These are phyloP conservation scores for Gastrophryne carolinensis DNA, from an alignment of 2,797 vertebrate genomes.

Conservation along the genomic window DNA sequence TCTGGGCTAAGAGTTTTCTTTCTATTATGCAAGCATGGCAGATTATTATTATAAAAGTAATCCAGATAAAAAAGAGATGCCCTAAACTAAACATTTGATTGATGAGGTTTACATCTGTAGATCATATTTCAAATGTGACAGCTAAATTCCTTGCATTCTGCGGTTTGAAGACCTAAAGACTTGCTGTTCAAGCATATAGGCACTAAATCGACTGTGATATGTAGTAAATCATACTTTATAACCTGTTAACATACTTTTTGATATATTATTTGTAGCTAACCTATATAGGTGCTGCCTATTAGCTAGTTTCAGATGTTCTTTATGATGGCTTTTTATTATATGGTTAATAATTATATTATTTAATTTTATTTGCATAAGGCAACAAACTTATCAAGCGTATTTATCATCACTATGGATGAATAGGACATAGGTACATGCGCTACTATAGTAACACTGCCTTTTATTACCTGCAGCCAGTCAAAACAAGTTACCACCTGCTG, in stretches of 20 bases:
- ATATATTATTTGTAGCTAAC: too few relatives aligned
- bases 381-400: too few relatives aligned
- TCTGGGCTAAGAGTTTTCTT: not conserved
- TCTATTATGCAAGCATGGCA: not conserved
- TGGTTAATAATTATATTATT: too few relatives aligned
- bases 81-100: not conserved
- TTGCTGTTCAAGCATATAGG: not conserved
- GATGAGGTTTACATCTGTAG: not conserved
- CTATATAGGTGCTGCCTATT: too few relatives aligned
- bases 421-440: too few relatives aligned
- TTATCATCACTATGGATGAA: too few relatives aligned
- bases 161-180: not conserved
- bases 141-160: not conserved
- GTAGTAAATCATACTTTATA: constrained; percentile 1
- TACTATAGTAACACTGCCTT: too few relatives aligned
- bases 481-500: too few relatives aligned
- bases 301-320: too few relatives aligned
- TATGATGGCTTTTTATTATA: too few relatives aligned
- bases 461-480: not conserved
- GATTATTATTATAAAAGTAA: not conserved
- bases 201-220: not conserved
- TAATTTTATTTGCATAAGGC: too few relatives aligned
- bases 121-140: not conserved
- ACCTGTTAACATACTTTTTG: not conserved
- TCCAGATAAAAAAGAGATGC: not conserved